Conservation (phyloP, 2,888 invertebrate species). For the Pachymerium ferrugineum region DNA sequence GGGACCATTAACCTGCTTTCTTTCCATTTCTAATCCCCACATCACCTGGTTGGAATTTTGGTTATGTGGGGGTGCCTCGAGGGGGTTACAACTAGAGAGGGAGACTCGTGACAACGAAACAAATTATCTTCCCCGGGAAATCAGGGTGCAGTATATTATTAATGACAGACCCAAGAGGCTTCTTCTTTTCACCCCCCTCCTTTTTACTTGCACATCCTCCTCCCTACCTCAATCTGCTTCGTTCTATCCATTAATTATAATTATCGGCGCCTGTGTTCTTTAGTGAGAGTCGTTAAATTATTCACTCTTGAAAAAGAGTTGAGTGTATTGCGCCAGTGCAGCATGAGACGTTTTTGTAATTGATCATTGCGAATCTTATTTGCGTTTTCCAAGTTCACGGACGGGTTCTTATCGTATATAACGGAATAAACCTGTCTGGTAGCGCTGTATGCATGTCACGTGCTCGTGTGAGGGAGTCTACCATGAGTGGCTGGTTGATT, state of each 20-base stretch:
- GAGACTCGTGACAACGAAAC: conserved; percentile 22
- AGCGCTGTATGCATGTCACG: neutral
- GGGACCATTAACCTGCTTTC: too few species aligned
- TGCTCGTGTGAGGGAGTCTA: neutral
- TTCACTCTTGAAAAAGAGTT: neutral
- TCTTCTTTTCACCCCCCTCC: conserved; percentile 6
- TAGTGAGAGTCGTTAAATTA: conserved; percentile 6
- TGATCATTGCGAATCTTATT: neutral
- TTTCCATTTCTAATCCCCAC: neutral
- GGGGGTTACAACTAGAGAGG: neutral
- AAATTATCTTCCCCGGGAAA: conserved; percentile 25
- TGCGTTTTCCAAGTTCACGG: neutral
- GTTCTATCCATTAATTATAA: conserved; percentile 23
- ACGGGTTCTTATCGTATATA: neutral
- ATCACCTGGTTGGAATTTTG: neutral
- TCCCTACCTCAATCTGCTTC: conserved; percentile 18
- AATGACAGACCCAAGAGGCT: conserved; percentile 24
- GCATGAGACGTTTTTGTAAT: neutral
- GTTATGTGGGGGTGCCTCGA: neutral
- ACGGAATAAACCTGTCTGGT: neutral
- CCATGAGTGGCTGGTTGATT: conserved; percentile 28
- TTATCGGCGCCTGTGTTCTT: conserved; percentile 24
- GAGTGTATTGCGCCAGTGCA: neutral
- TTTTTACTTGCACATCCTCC: too few species aligned
- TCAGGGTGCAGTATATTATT: conserved; percentile 27